phyloP scores from a whole-genome alignment of 2,888 invertebrate species.

The Micoletzkya japonica region DNA sequence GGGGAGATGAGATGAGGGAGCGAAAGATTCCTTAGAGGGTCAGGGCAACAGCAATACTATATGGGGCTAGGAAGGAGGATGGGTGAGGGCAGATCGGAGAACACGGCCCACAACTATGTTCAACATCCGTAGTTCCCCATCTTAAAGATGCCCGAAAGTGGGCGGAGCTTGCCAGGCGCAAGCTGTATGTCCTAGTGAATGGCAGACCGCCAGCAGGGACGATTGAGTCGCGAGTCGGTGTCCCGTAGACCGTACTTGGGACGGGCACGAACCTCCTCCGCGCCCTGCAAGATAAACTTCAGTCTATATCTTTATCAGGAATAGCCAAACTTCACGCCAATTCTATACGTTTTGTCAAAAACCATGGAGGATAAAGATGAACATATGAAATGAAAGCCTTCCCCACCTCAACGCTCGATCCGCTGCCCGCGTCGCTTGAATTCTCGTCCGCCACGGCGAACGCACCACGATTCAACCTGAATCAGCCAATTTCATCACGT shows the following conservation, averaged over 20 bases:
- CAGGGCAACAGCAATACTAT: no score
- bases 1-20: no score
- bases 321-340: not conserved
- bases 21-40: no score
- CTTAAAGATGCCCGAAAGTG: no score
- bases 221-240: constrained; percentile 29
- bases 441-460: constrained; percentile 20
- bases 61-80: no score
- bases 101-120: no score
- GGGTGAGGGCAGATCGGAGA: no score
- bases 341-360: no score
- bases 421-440: constrained; percentile 23
- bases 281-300: not conserved
- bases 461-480: constrained; percentile 26
- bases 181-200: constrained; percentile 16
- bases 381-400: not conserved
- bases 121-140: no score
- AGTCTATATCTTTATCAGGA: not conserved
- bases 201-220: constrained; percentile 18
- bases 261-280: not conserved
- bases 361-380: no score
- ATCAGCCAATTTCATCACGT: not conserved
- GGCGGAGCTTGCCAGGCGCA: no score
- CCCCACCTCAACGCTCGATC: constrained; percentile 25
- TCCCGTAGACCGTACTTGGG: constrained; percentile 28